Conservation (phyloP, 2,113 vertebrate genomes). For the Aptenodytes patagonicus region DNA sequence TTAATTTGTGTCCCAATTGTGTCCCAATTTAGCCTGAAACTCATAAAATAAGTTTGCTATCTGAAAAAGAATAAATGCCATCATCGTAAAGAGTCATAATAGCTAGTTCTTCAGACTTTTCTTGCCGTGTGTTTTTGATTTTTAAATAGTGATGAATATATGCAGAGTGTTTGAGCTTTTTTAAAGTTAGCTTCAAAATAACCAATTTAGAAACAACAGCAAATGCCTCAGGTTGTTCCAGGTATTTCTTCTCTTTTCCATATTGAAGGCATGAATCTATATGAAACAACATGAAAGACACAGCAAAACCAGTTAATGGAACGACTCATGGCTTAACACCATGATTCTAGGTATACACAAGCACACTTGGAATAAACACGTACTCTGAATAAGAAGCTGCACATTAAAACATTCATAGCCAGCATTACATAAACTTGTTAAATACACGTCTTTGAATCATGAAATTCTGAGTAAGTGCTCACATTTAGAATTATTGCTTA, state of each 20-base stretch:
- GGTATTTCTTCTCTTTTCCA: background rate
- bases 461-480: background rate
- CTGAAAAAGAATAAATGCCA: background rate
- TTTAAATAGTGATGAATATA: background rate
- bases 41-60: background rate
- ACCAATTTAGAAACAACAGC: background rate
- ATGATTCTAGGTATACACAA: background rate
- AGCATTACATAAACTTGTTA: background rate
- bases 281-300: background rate
- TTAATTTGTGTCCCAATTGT: background rate
- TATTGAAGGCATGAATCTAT: background rate
- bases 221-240: background rate
- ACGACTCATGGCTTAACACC: background rate
- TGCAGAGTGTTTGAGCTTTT: background rate
- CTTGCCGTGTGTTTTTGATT: background rate
- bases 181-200: background rate
- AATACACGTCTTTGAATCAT: background rate
- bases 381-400: background rate
- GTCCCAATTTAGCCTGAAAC: background rate
- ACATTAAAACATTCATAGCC: background rate
- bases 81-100: background rate
- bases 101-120: background rate
- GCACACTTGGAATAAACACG: background rate
- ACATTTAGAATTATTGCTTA: background rate
- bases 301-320: background rate